Evolutionary conservation across 1,140 invertebrate genomes (phyloP), one percentile per base, ranked within the genome.

Genomic region (Lepidurus apus): DNA sequence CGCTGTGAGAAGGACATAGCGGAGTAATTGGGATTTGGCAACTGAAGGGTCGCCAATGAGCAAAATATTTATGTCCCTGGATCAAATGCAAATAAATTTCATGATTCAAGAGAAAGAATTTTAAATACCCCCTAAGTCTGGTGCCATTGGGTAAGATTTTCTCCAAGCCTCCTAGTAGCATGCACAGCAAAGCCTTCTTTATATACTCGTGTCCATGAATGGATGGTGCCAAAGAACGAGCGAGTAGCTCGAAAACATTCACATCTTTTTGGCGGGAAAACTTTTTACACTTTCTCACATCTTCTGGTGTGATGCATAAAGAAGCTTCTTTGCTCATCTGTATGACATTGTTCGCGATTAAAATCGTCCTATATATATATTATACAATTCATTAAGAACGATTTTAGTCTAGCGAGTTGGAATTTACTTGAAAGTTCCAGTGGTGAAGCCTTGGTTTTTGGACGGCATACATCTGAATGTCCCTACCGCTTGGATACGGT

Each of bases 21-120:
- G 91, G 5, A 99, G 85, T 81, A 99, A 86, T 85, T 99, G 98
- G 0, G 97, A 99, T 86, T 99, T 99, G 5, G 98, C 98, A 74
- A 99, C 98, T 76, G 96, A 98, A 0, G 98, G 98, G 89, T 99
- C 98, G 74, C 98, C 98, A 83, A 99, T 98, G 0, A 99, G 87
- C 21, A 99, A 87, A 44, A 99, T 87, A 85, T 99, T 99, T 75
- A 99, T 98, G 84, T 99, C 98, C 81, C 93, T 93, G 83, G 26
- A 85, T 84, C 43, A 65, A 79, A 76, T 81, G 42, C 43, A 80
- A n/a, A 81, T 43, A 74, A 53, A 80, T 73, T 24, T 42, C 74
- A 47, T n/a, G 13, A 75, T 78, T 21, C 9, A 44, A 43, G 13
- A 47, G 53, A 10, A 76, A 42, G n/a, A 6, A 77, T 79, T 74